Percentiles rank a stretch among this genome's conserved stretches.
These are phyloP conservation scores for Tonatia bakeri DNA, from an alignment of 2,113 vertebrate genomes.

Conservation along the genomic window DNA sequence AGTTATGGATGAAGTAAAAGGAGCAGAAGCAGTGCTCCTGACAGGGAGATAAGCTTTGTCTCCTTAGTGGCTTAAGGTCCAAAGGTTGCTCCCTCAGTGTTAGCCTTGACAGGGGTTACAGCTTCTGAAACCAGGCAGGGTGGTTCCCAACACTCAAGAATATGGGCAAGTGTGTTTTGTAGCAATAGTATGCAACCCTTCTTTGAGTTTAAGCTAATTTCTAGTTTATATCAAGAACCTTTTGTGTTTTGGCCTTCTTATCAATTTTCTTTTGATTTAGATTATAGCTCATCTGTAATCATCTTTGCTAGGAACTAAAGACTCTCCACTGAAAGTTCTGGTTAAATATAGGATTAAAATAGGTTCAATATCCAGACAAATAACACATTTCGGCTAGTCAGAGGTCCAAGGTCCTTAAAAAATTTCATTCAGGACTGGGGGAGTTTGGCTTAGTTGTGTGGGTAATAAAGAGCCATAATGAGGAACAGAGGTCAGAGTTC, in stretches of 20 bases:
- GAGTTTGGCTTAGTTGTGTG: neutral
- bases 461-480: neutral
- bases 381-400: neutral
- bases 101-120: no score
- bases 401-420: neutral
- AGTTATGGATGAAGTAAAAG: no score
- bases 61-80: no score
- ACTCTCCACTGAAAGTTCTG: neutral
- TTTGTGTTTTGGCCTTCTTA: neutral
- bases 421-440: neutral
- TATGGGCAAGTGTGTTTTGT: neutral
- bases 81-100: no score
- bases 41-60: no score
- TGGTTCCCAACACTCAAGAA: neutral
- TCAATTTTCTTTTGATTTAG: neutral
- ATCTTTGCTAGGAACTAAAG: neutral
- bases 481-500: neutral
- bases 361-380: neutral
- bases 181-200: neutral
- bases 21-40: no score
- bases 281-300: neutral
- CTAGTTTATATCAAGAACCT: neutral
- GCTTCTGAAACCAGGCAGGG: no score
- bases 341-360: neutral
- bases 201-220: neutral